These are phyloP conservation scores for Coenonympha glycerion DNA, from an alignment of 2,888 invertebrate species.

Conservation along the genomic window DNA sequence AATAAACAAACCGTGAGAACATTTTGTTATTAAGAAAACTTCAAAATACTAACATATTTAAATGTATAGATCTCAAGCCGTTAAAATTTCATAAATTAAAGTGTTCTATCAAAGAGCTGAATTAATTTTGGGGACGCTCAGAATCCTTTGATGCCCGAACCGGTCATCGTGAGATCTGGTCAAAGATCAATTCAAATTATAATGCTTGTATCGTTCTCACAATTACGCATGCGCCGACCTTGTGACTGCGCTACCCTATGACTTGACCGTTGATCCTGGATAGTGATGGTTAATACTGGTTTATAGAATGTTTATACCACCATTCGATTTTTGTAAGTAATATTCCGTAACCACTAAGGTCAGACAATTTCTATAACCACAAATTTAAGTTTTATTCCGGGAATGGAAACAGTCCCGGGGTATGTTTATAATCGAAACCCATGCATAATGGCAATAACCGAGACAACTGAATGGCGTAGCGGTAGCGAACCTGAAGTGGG, in stretches of 20 bases:
- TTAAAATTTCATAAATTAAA: constrained; percentile 46
- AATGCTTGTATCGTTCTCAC: constrained; percentile 49
- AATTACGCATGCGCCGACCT: constrained; percentile 56
- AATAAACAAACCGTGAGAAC: constrained; percentile 12
- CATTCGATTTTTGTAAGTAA: constrained; percentile 3
- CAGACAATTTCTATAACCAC: too few relatives aligned
- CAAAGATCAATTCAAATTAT: constrained; percentile 50
- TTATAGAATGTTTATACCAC: constrained; percentile 11
- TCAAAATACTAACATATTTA: constrained; percentile 10
- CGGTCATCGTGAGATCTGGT: constrained; percentile 58
- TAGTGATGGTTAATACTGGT: too few relatives aligned
- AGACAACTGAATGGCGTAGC: too few relatives aligned
- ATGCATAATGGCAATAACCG: too few relatives aligned
- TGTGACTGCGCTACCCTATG: constrained; percentile 40
- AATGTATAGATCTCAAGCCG: constrained; percentile 34
- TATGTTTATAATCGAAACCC: too few relatives aligned
- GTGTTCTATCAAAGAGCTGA: constrained; percentile 50
- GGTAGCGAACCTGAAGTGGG: too few relatives aligned
- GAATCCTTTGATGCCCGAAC: constrained; percentile 34
- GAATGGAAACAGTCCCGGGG: too few relatives aligned
- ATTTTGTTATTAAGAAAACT: background rate
- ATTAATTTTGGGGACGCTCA: constrained; percentile 46
- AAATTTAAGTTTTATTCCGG: too few relatives aligned
- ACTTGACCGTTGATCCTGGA: constrained; percentile 65
- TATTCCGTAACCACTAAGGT: too few relatives aligned